Base-by-base conservation (phyloP, 1,140 invertebrate species). In the Lethrus apterus region DNA sequence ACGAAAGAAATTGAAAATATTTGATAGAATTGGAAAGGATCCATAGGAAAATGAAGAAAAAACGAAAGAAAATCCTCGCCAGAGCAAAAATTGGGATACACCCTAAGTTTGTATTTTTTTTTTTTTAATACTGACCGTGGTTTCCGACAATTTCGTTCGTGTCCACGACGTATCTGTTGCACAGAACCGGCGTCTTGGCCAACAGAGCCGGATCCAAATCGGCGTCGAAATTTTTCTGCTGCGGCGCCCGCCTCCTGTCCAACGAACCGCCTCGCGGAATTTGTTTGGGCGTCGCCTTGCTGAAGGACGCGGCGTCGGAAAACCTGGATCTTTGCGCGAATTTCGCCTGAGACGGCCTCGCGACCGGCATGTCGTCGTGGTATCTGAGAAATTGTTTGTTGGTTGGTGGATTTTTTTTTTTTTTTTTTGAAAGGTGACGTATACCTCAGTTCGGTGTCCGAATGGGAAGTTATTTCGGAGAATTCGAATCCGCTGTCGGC, bases 151-250 rank as follows among this genome's bases (percentile, higher is more conserved):
- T 46, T 26, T 76, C 77, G 4, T 76, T 66, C 35, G 75, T 71
- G 21, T 80, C 78, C 30, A 83, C 58, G 0, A 80, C 82, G 58
- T 85, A 85, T 55, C 76, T 79, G 54, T 86, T 85, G 56, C 76
- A 82, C 15, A 83, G 68, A n/a, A 84, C 78, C 1, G 81, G 75
- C 2, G 73, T 73, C 43, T 73, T 73, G 21, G 73, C 70, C 33
- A 69, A 58, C 13, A 54, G 5, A 4, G 54, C 46, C 0, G 58
- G 58, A 34, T 67, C 63, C 7, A 67, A 23, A 5, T 66, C 65
- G 33, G 56, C 54, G 7, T 55, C 56, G 2, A 46, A 29, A 26
- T 53, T 44, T 24, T 48, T 58, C n/a, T n/a, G n/a, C n/a, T n/a
- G n/a, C 48, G 62, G 62, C 21, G 58, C 13, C 31, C 65, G 60